phyloP scores from a whole-genome alignment of 2,888 invertebrate genomes.

The Drosophila cracens region DNA sequence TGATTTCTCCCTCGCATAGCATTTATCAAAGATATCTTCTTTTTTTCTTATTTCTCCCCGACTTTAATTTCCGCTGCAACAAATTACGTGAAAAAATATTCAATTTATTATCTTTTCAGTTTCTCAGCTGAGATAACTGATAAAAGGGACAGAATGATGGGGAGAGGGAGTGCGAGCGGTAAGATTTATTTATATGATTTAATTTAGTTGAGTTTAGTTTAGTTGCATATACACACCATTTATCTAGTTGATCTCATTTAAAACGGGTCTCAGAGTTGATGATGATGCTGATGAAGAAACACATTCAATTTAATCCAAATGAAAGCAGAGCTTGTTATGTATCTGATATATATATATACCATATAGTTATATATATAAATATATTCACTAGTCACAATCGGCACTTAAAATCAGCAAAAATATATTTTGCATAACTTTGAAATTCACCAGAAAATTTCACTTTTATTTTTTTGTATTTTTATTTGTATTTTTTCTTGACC shows the following conservation, averaged over 20 bases:
- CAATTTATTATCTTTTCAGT: conserved; percentile 53
- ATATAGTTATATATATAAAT: conserved; percentile 8
- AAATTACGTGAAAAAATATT: conserved; percentile 44
- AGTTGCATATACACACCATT: conserved; percentile 76
- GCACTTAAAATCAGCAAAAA: conserved; percentile 44
- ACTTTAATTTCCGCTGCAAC: conserved; percentile 48
- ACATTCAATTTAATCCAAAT: conserved; percentile 16
- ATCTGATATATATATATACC: conserved; percentile 28
- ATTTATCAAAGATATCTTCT: conserved; percentile 44
- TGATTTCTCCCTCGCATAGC: conserved; percentile 8
- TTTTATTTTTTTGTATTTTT: conserved; percentile 21
- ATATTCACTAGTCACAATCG: conserved; percentile 44
- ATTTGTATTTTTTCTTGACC: conserved; percentile 34
- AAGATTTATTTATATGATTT: conserved; percentile 20
- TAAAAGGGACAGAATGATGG: not conserved
- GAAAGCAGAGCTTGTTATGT: conserved; percentile 18
- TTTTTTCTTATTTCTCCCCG: not conserved
- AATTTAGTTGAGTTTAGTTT: conserved; percentile 31
- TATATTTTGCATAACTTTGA: conserved; percentile 45
- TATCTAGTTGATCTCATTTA: conserved; percentile 80
- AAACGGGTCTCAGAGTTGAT: conserved; percentile 55
- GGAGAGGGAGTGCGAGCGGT: not conserved
- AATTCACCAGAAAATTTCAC: conserved; percentile 59
- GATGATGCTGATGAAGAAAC: conserved; percentile 12
- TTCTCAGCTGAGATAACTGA: conserved; percentile 2